Base-by-base conservation (phyloP, 1,140 invertebrate species). In the Formica exsecta region DNA sequence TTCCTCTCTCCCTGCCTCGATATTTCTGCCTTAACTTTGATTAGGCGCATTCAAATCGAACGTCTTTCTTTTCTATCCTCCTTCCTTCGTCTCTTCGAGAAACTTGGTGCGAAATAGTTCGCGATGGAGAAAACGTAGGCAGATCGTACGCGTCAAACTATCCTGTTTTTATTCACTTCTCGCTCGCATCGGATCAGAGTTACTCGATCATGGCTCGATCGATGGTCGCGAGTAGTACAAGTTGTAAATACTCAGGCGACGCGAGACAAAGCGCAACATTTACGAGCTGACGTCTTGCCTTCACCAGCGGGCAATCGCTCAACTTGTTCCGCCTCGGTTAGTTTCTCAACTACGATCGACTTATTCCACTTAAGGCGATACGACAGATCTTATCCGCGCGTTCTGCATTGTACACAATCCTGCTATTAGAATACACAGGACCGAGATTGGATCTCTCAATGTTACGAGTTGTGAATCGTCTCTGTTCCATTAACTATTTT, bases 221-320 rank as follows among this genome's bases (percentile, higher is more conserved):
- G 32, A 48, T 22, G 65, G 38, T 74, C 70, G 76, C 81, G 51
- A 73, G 13, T 86, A 86, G 25, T 29, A 81, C 83, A 86, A 81
- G 41, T 86, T 86, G 84, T 86, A 89, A 86, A 89, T 89, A 89
- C 44, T 36, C 48, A 51, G 41, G 70, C 57, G 85, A 87, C 77
- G 68, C 4, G 64, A 62, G 76, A 88, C 73, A 71, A 83, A 86
- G 71, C 68, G 73, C 41, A 79, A 61, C 88, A 76, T 86, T 65
- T 83, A 76, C 32, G 38, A 64, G 11, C 11, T 36, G 57, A 77
- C 64, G 51, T 32, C 71, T 29, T 54, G 41, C 59, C 54, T 51
- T 76, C 41, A 68, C 59, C 38, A 77, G 61, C 75, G 57, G 57
- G 71, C 75, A 87, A 77, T 86, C 59, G 75, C 32, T 71, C 51